Conservation (phyloP, 2,888 invertebrate species). For the Drosophila melanosoma region DNA sequence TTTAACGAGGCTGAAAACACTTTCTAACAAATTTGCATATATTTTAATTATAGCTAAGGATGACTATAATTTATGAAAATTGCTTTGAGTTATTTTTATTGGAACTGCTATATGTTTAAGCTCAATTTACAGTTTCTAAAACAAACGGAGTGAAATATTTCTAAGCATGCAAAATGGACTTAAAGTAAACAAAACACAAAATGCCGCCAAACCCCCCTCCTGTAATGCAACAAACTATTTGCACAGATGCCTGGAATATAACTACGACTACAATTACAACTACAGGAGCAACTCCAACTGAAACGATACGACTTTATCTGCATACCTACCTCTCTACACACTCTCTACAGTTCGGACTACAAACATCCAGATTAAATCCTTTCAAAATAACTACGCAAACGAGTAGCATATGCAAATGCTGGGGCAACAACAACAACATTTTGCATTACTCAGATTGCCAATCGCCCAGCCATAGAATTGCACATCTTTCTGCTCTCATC, state of each 20-base stretch:
- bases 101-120: neutral
- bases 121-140: constrained; percentile 11
- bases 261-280: constrained; percentile 8
- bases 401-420: constrained; percentile 75
- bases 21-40: neutral
- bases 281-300: neutral
- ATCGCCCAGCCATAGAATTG: neutral
- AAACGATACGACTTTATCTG: constrained; percentile 19
- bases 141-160: constrained; percentile 24
- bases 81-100: constrained; percentile 4
- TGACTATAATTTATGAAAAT: neutral
- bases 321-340: constrained; percentile 39
- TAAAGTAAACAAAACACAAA: constrained; percentile 32
- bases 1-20: neutral
- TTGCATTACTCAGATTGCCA: constrained; percentile 78
- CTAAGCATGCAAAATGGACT: constrained; percentile 22
- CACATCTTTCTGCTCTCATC: neutral
- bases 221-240: constrained; percentile 57
- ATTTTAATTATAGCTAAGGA: neutral
- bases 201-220: neutral
- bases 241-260: constrained; percentile 32
- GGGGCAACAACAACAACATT: constrained; percentile 54
- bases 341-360: constrained; percentile 24
- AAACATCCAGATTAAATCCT: constrained; percentile 72
- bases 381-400: constrained; percentile 68